Conservation (phyloP, 92 coral and sea anemone genomes). For the Siderastrea radians region DNA sequence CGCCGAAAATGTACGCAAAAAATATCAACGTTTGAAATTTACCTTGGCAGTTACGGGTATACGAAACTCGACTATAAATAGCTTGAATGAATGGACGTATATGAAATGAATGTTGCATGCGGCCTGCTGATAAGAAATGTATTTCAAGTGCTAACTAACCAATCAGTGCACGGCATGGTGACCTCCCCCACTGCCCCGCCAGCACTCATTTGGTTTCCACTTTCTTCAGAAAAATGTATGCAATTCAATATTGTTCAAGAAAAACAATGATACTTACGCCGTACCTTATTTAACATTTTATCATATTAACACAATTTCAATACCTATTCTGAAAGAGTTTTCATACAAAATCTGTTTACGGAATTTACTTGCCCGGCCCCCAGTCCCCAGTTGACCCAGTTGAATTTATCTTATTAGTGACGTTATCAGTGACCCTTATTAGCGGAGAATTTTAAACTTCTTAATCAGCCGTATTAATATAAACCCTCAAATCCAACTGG, state of each 20-base stretch:
- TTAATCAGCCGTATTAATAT: too few species aligned
- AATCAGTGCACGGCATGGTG: constrained; percentile 15
- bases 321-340: too few species aligned
- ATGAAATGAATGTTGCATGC: not conserved
- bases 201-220: constrained; percentile 12
- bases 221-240: constrained; percentile 18
- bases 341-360: too few species aligned
- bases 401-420: too few species aligned
- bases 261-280: not conserved
- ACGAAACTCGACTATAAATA: not conserved
- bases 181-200: not conserved
- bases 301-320: too few species aligned
- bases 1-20: not conserved
- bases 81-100: not conserved
- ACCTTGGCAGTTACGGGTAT: not conserved
- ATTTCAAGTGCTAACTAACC: constrained; percentile 16
- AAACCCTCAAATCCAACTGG: too few species aligned
- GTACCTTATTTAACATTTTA: not conserved
- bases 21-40: not conserved
- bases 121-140: constrained; percentile 11
- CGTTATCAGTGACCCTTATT: too few species aligned
- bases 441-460: too few species aligned
- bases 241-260: constrained; percentile 1
- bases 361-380: too few species aligned
- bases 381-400: too few species aligned